Evolutionary conservation across 2,888 invertebrate genomes (phyloP), one percentile per base, ranked within the genome.

Genomic region (Phyllotreta cruciferae): DNA sequence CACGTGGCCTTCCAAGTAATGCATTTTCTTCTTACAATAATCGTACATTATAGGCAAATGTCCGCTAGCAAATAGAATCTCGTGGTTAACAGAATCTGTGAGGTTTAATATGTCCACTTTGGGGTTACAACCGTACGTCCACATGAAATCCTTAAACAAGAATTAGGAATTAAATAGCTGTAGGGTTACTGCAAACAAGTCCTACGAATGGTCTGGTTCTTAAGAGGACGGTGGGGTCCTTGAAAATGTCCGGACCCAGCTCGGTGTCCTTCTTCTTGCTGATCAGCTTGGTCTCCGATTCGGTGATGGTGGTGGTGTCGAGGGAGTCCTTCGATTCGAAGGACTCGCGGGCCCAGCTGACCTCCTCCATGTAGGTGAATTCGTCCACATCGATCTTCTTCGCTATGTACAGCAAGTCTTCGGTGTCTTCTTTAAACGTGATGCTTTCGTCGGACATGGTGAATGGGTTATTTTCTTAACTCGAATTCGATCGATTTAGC

Each of bases 1-100:
- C 74, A 90, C 90, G 75, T 91, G 91, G 47, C 89, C 90, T 73
- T 88, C 88, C 42, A 91, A 82, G 69, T 87, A 84, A 71, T 80
- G 81, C 84, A 88, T 87, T 62, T 83, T 78, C 56, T 86, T 85
- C 4, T 81, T 81, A 42, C 82, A 82, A 81, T 87, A 88, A 79
- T 90, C 85, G 76, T 87, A 89, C 0, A 90, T 73, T 6, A 90
- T 82, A 0, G 84, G 87, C 58, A 85, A 84, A 78, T 90, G 89
- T 6, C 86, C 83, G 49, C 87, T 87, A 0, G 87, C 84, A 73
- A 89, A 90, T 75, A 88, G 86, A 9, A 87, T 81, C 1, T 82
- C 74, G 7, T 84, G 83, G 63, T 83, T 82, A 38, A 82, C 82
- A 3, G 78, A 74, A 4, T 79, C 79, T 54, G 86, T 88, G 66